Conservation (phyloP, 1,140 invertebrate species). For the Idris sp. region DNA sequence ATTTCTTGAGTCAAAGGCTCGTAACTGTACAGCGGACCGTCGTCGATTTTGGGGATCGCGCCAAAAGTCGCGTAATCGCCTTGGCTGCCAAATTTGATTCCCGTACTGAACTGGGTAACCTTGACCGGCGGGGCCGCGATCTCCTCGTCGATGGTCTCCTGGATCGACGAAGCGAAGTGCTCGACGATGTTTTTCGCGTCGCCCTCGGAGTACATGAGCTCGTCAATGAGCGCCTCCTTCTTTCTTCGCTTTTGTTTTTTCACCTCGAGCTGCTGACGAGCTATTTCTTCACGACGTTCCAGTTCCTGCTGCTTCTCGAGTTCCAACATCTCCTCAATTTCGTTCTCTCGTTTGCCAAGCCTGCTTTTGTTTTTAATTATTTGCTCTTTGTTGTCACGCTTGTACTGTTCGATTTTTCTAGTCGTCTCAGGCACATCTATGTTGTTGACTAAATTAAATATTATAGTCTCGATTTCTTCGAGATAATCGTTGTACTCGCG, state of each 20-base stretch:
- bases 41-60: conserved; percentile 85
- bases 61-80: conserved; percentile 78
- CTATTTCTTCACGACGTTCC: conserved; percentile 81
- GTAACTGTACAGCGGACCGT: conserved; percentile 87
- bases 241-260: conserved; percentile 90
- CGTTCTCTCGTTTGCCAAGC: conserved; percentile 85
- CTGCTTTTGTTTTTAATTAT: conserved; percentile 92
- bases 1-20: conserved; percentile 79
- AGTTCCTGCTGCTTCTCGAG: conserved; percentile 87
- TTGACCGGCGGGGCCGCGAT: conserved; percentile 76
- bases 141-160: conserved; percentile 84
- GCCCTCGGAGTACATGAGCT: conserved; percentile 94
- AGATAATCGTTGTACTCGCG: conserved; percentile 95
- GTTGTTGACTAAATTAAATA: conserved; percentile 95
- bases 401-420: conserved; percentile 95
- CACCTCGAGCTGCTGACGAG: conserved; percentile 84
- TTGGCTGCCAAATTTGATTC: conserved; percentile 85
- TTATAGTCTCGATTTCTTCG: conserved; percentile 93
- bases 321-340: conserved; percentile 92
- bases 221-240: conserved; percentile 94
- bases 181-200: conserved; percentile 93
- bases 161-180: conserved; percentile 85
- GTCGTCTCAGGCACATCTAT: conserved; percentile 94
- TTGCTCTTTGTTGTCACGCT: conserved; percentile 93
- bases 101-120: conserved; percentile 87